Evolutionary conservation across 2,113 vertebrate genomes (phyloP).

Genomic region (Crotalus helleri): DNA sequence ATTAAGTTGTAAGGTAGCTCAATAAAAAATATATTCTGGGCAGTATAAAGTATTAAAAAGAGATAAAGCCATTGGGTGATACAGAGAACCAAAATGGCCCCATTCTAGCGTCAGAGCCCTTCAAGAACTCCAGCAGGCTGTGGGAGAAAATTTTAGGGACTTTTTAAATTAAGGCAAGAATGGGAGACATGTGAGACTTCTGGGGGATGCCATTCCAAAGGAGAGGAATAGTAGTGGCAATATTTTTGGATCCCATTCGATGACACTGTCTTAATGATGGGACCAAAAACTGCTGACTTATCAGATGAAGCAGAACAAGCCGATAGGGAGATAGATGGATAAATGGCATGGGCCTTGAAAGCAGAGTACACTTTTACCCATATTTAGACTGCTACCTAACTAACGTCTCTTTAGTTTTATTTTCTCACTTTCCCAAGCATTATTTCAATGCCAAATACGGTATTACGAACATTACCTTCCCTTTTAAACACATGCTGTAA

Average conservation of each 20-base stretch:
- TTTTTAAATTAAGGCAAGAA: not conserved
- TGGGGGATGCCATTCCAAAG: not conserved
- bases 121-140: not conserved
- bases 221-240: not conserved
- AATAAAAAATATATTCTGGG: not conserved
- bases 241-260: not conserved
- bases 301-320: not conserved
- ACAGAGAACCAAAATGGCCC: not conserved
- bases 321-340: not conserved
- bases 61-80: not conserved
- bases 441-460: not conserved
- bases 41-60: not conserved
- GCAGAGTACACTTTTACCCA: not conserved
- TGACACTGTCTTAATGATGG: not conserved
- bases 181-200: not conserved
- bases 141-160: not conserved
- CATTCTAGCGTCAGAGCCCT: not conserved
- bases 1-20: not conserved
- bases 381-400: not conserved
- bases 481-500: not conserved
- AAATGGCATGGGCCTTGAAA: not conserved
- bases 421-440: not conserved
- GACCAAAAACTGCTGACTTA: not conserved
- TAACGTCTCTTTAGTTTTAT: not conserved
- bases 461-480: not conserved